phyloP scores from a whole-genome alignment of 2,797 vertebrate species.

The Eremophila alpestris region DNA sequence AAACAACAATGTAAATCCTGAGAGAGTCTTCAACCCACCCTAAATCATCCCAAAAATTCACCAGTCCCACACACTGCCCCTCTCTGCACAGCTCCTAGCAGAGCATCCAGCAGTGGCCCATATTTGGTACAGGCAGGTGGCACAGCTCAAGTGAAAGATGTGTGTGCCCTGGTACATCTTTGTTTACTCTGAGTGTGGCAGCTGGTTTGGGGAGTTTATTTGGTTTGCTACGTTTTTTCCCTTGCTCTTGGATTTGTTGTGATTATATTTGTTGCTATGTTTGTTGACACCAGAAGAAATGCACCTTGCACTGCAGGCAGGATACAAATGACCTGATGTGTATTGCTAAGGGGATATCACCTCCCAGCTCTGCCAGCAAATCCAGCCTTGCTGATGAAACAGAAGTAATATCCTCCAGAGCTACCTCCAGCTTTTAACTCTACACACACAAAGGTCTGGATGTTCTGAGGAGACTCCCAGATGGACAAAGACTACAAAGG shows the following conservation, averaged over 20 bases:
- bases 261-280: not conserved
- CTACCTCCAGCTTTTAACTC: not conserved
- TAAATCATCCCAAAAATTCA: not conserved
- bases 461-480: not conserved
- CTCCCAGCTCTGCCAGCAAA: not conserved
- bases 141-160: not conserved
- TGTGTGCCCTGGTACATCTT: not conserved
- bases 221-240: not conserved
- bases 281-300: not conserved
- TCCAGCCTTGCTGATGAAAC: not conserved
- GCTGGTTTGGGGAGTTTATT: not conserved
- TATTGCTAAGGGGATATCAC: not conserved
- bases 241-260: not conserved
- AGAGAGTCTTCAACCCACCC: not conserved
- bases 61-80: accelerated
- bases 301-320: not conserved
- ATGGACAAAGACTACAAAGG: not conserved
- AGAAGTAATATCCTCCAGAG: not conserved
- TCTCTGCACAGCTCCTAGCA: not conserved
- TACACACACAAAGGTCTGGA: not conserved
- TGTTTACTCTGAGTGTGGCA: not conserved
- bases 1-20: not conserved
- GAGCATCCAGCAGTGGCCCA: not conserved
- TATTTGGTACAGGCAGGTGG: not conserved
- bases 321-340: not conserved